Base-by-base conservation (phyloP, 2,888 invertebrate species). In the Drosophila nr. perissopoda region DNA sequence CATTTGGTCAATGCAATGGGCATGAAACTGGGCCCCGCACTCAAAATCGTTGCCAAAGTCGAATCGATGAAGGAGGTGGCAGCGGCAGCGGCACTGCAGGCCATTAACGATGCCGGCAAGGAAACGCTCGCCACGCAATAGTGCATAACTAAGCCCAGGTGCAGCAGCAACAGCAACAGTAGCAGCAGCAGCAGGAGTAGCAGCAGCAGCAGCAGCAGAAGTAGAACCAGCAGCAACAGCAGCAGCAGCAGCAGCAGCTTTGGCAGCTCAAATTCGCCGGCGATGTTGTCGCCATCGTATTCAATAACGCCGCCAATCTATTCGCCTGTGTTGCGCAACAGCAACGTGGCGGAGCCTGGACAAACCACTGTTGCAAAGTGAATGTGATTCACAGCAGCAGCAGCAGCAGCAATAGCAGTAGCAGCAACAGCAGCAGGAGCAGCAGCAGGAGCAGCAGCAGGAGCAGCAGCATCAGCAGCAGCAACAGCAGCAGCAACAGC, bases 21-120 rank as follows among this genome's bases (percentile, higher is more conserved):
- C 69, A 99, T 99, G 96, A 98, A 99, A 92, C 94, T 99, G 27
- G 99, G 99, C 0, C 99, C 99, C 0, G 99, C 99, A 1, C 94
- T 99, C 62, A 99, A 99, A 94, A 98, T 99, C 69, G 98, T 98
- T 82, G 97, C 98, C 51, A 96, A 97, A 92, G 98, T 99, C 70
- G 97, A 98, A 91, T 95, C 96, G 1, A 96, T 98, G 94, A 93
- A 93, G 76, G 93, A 92, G 80, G 27, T 38, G 18, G 56, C 56
- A 33, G 78, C 67, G 53, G 75, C 79, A 27, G 73, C 73, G 40
- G 84, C 86, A 27, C 13, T 45, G 72, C 77, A 8, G 31, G 77
- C 75, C 0, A 61, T 49, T 5, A 78, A 33, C 11, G 67, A 79
- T 36, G 74, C 78, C 18, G 69, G 57, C 42, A 82, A 76, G 33